These are phyloP conservation scores for Dryococelus australis DNA, from an alignment of 2,888 invertebrate genomes.

Conservation along the genomic window DNA sequence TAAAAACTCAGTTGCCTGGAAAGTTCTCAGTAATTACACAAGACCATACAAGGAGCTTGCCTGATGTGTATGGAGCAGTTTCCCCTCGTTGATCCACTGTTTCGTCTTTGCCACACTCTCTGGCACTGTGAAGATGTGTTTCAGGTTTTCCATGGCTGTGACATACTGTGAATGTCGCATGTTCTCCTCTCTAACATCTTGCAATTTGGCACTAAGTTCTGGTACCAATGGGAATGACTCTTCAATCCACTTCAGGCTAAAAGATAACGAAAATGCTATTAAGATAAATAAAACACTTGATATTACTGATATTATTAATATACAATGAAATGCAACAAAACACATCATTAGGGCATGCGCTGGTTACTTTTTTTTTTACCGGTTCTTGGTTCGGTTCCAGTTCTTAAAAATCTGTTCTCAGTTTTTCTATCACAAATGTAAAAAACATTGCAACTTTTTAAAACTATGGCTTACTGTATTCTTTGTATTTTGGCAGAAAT, in stretches of 20 bases:
- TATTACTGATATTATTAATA: too few relatives aligned
- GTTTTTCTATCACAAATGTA: too few relatives aligned
- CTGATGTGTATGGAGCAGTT: slow-evolving; percentile 93
- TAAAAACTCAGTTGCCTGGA: too few relatives aligned
- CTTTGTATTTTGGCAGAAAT: too few relatives aligned
- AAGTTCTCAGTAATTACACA: too few relatives aligned
- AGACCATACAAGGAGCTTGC: slow-evolving; percentile 53
- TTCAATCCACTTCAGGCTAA: slow-evolving; percentile 79
- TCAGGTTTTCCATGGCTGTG: slow-evolving; percentile 97
- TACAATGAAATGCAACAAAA: too few relatives aligned
- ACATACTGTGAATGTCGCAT: slow-evolving; percentile 95
- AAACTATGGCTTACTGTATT: too few relatives aligned
- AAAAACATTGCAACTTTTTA: too few relatives aligned
- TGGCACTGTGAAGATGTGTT: slow-evolving; percentile 97
- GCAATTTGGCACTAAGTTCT: slow-evolving; percentile 79
- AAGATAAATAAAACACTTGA: background rate
- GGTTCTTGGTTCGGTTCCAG: too few relatives aligned
- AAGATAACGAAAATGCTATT: slow-evolving; percentile 43
- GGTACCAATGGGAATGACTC: slow-evolving; percentile 78
- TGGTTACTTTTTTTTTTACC: too few relatives aligned
- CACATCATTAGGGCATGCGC: too few relatives aligned
- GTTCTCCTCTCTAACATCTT: slow-evolving; percentile 90
- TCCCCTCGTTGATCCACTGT: slow-evolving; percentile 93
- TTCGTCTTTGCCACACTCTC: slow-evolving; percentile 95
- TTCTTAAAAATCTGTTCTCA: too few relatives aligned